phyloP scores from a whole-genome alignment of 2,797 vertebrate species.

The Labeo calbasu region DNA sequence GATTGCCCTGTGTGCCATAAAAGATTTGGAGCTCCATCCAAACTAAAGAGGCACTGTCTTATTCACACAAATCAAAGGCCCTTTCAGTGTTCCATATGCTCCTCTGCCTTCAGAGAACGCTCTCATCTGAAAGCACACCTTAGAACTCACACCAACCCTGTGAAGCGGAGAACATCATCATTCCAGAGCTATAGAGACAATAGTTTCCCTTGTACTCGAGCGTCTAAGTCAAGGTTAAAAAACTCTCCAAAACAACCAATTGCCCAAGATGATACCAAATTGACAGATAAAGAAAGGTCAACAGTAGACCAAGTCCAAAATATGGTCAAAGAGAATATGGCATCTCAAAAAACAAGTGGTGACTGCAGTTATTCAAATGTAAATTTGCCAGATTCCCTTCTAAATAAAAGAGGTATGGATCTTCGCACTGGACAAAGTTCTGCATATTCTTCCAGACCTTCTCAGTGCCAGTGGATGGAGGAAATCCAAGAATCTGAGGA shows the following conservation, averaged over 20 bases:
- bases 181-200: not conserved
- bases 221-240: slow-evolving; percentile 6
- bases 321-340: not conserved
- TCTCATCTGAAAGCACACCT: slow-evolving; percentile 62
- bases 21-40: slow-evolving; percentile 81
- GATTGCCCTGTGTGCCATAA: slow-evolving; percentile 79
- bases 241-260: slow-evolving; percentile 16
- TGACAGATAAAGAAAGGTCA: slow-evolving; percentile 67
- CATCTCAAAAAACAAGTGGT: slow-evolving; percentile 3
- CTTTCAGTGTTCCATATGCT: slow-evolving; percentile 80
- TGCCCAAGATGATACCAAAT: slow-evolving; percentile 63
- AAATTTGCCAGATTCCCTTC: not conserved
- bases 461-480: not conserved
- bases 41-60: slow-evolving; percentile 81
- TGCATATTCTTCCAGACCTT: not conserved
- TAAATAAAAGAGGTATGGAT: not conserved
- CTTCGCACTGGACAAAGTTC: not conserved
- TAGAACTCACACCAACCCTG: slow-evolving; percentile 44
- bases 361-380: not conserved
- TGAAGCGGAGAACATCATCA: slow-evolving; percentile 17
- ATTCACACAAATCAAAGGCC: slow-evolving; percentile 84
- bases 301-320: not conserved
- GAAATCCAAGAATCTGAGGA: not conserved
- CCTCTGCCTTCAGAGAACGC: slow-evolving; percentile 78
- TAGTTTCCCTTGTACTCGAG: slow-evolving; percentile 36